Percentiles rank a stretch among this genome's conserved stretches.
Conservation (phyloP, 2,113 vertebrate species). For the Chaetorhynchus papuensis region DNA sequence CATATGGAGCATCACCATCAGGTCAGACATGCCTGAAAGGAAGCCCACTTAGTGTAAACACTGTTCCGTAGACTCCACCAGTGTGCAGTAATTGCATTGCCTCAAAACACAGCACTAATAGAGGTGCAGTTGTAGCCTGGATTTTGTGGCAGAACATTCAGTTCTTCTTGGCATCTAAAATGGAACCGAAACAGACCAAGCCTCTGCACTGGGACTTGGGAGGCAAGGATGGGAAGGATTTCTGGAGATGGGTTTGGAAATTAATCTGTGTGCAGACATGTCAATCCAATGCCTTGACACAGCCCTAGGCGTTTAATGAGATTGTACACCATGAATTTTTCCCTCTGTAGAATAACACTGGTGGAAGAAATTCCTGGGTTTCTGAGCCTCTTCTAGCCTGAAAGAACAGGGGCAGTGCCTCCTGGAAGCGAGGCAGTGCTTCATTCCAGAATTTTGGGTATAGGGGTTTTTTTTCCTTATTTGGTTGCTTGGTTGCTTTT, state of each 20-base stretch:
- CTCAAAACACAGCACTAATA: background rate
- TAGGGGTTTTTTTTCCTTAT: accelerated
- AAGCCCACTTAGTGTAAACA: background rate
- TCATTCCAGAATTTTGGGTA: background rate
- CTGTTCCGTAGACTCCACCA: background rate
- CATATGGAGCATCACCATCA: background rate
- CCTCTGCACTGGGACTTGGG: background rate
- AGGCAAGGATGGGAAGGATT: background rate
- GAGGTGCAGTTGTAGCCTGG: background rate
- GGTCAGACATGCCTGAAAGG: background rate
- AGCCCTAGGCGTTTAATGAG: background rate
- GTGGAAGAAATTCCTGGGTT: background rate
- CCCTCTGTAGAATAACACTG: background rate
- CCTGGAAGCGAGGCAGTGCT: accelerated
- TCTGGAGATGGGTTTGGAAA: background rate
- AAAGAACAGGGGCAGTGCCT: background rate
- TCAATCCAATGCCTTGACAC: background rate
- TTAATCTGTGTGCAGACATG: background rate
- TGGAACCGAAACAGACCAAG: background rate
- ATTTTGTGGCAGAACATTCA: background rate
- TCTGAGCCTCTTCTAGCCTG: background rate
- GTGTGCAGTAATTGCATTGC: background rate
- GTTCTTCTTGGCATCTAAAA: background rate
- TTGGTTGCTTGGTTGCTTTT: background rate
- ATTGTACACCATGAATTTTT: background rate